A percentile compares a stretch with the other conserved stretches of the same genome.
Evolutionary conservation across 2,797 vertebrate species (phyloP).

Genomic region (Micropoecilia bifurca): DNA sequence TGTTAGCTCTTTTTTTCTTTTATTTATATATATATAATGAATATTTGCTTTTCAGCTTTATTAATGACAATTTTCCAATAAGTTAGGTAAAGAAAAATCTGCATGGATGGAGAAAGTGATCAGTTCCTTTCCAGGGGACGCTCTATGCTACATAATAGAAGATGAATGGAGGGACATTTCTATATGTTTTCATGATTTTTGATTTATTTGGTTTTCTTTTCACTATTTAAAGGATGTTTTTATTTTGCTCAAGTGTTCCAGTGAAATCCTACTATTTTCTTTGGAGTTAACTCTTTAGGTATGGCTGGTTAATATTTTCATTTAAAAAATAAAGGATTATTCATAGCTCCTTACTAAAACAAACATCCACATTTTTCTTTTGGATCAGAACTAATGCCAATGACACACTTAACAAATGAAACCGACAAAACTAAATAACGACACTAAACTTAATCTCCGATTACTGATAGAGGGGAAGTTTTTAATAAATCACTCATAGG

Average conservation of each 20-base stretch:
- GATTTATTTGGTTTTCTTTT: background rate
- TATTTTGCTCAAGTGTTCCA: too few relatives aligned
- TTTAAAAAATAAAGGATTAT: background rate
- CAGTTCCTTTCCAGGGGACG: background rate
- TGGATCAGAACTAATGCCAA: background rate
- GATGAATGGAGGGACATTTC: background rate
- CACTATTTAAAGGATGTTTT: too few relatives aligned
- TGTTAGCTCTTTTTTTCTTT: background rate
- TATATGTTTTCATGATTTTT: background rate
- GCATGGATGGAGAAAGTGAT: background rate
- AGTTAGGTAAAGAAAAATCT: background rate
- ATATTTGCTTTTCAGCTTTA: background rate
- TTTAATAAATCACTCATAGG: background rate
- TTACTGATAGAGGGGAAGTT: background rate
- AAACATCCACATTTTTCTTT: background rate
- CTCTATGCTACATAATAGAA: background rate
- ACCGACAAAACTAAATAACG: background rate
- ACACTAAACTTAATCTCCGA: background rate
- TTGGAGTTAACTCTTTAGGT: too few relatives aligned
- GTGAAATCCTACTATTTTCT: too few relatives aligned
- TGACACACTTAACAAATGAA: background rate
- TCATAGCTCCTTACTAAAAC: background rate
- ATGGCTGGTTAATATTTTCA: background rate
- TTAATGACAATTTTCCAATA: background rate
- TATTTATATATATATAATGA: background rate